phyloP scores from a whole-genome alignment of 2,113 vertebrate genomes.

The Stercorarius parasiticus region DNA sequence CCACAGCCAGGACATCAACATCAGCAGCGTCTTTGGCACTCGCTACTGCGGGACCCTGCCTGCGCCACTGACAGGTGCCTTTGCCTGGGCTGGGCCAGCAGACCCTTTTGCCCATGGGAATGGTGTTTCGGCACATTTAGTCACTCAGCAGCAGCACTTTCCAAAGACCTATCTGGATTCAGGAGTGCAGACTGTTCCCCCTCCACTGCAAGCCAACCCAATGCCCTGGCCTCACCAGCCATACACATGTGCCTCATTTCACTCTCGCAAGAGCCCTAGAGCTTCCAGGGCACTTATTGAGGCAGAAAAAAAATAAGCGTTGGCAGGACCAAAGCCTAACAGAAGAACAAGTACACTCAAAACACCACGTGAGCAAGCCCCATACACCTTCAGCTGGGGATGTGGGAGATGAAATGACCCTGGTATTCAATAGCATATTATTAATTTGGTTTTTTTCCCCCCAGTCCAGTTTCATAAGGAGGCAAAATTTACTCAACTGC shows the following conservation, averaged over 20 bases:
- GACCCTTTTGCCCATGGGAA: background rate
- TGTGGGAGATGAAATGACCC: background rate
- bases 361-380: background rate
- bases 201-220: background rate
- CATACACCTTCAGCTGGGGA: background rate
- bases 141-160: background rate
- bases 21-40: background rate
- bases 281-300: background rate
- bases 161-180: background rate
- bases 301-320: background rate
- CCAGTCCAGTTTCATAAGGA: background rate
- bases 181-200: background rate
- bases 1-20: background rate
- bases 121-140: fast-evolving
- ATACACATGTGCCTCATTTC: background rate
- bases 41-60: background rate
- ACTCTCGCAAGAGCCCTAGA: background rate
- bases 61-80: background rate
- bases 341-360: background rate
- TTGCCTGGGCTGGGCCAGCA: background rate
- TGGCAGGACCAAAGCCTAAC: background rate
- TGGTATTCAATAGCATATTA: background rate
- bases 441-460: background rate
- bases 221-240: background rate
- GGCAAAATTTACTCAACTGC: background rate